phyloP scores from a whole-genome alignment of 1,140 invertebrate genomes.

The Samia ricini region DNA sequence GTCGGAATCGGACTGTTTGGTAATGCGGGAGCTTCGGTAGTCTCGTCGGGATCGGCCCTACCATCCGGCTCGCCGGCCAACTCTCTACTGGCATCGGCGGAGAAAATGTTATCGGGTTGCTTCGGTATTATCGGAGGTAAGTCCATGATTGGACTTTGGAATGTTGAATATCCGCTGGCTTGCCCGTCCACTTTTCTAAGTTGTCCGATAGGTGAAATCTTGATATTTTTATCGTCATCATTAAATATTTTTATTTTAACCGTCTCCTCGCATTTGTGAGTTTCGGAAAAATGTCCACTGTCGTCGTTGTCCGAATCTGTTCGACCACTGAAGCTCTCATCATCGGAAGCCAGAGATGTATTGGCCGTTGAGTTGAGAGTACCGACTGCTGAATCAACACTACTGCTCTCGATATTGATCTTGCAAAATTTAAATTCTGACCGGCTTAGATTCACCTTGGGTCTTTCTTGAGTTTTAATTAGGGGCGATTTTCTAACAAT shows the following conservation, averaged over 20 bases:
- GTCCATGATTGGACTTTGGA: slow-evolving; percentile 71
- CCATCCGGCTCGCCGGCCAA: slow-evolving; percentile 89
- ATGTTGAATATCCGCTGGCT: slow-evolving; percentile 65
- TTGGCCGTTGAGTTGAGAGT: slow-evolving; percentile 68
- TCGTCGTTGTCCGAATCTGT: slow-evolving; percentile 75
- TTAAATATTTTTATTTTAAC: slow-evolving; percentile 75
- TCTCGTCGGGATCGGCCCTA: slow-evolving; percentile 86
- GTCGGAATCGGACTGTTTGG: slow-evolving; percentile 81
- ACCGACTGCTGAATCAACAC: slow-evolving; percentile 65
- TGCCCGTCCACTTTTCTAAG: slow-evolving; percentile 73
- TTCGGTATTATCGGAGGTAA: slow-evolving; percentile 71
- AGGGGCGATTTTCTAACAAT: slow-evolving; percentile 78
- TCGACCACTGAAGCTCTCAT: slow-evolving; percentile 73
- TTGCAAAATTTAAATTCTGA: slow-evolving; percentile 79
- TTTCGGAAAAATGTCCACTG: slow-evolving; percentile 72
- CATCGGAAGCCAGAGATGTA: slow-evolving; percentile 72
- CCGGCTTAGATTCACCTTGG: slow-evolving; percentile 78
- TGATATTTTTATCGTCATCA: slow-evolving; percentile 65
- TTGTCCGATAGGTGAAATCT: slow-evolving; percentile 64
- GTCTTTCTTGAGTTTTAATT: slow-evolving; percentile 79
- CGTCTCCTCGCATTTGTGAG: slow-evolving; percentile 69
- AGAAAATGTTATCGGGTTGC: slow-evolving; percentile 65
- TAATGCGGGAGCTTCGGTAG: slow-evolving; percentile 81
- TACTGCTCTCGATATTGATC: slow-evolving; percentile 73
- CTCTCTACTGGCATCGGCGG: slow-evolving; percentile 82